Evolutionary conservation across 2,888 invertebrate species (phyloP), one percentile per base, ranked within the genome.

Genomic region (Branchinecta sandiegonensis): DNA sequence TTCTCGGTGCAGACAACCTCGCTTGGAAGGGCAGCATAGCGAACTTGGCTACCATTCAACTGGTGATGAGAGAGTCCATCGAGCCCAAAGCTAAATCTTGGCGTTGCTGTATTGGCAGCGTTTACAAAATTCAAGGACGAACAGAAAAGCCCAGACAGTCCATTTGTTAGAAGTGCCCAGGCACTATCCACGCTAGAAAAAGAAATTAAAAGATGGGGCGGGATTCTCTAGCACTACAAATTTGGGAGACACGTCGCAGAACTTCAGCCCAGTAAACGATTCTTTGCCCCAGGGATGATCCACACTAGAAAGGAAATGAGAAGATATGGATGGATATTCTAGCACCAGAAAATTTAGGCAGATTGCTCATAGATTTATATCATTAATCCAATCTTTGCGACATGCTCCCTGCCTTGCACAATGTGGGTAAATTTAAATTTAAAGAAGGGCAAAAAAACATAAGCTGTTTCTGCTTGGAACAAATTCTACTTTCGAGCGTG

Each of bases 1-100:
- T 99, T 99, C 80, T 99, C 99, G 0, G 97, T 99, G 76, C 99
- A 99, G 6, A 96, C 94, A 74, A 93, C 90, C 82, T 99, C 99
- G 72, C 92, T 83, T 0, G 97, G 94, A 71, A 99, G 78, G n/a
- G 90, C 86, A 1, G 95, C 88, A 80, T 95, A 96, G 74, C 90
- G 80, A 65, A 87, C 46, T 37, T 67, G 67, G 48, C 46, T 65
- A 50, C 48, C 46, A 65, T 69, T 69, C 14, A 48, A 68, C n/a
- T 46, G 37, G 11, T 48, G 48, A 12, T 77, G 73, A 10, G 81
- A 78, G 64, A 85, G 83, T 63, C 91, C 89, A 70, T 80, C 81
- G 0, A 93, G 94, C 74, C 87, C 83, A 74, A 94, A 86, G 48
- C 88, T 86, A 79, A 87, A 87, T 76, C 87, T 84, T 7, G 97